Conservation (phyloP, 2,797 vertebrate species). For the Gobio occitaniae region DNA sequence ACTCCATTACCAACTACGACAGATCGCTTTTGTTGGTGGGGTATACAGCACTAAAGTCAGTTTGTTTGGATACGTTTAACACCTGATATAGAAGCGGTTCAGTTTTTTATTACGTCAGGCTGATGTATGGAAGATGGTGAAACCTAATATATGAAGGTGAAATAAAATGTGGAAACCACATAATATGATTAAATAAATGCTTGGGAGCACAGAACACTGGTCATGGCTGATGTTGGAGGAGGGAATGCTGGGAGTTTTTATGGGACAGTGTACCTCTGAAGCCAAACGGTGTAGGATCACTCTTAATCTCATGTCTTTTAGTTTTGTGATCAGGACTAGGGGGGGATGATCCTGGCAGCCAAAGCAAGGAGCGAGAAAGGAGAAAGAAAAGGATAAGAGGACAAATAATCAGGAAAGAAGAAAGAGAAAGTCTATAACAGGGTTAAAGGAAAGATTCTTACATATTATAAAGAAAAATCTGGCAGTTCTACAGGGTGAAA, state of each 20-base stretch:
- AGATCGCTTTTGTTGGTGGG: not conserved
- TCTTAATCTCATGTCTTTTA: conserved; percentile 94
- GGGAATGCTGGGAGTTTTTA: conserved; percentile 39
- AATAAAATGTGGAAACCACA: not conserved
- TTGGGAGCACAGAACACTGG: conserved; percentile 10
- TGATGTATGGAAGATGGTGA: not conserved
- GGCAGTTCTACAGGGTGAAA: conserved; percentile 2
- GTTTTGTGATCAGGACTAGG: conserved; percentile 94
- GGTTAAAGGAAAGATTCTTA: conserved; percentile 16
- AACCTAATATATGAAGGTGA: not conserved
- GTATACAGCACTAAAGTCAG: not conserved
- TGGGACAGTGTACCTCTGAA: conserved; percentile 85
- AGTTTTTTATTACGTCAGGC: not conserved
- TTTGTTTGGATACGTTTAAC: not conserved
- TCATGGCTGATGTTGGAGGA: conserved; percentile 28
- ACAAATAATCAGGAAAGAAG: conserved; percentile 28
- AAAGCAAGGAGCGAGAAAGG: conserved; percentile 52
- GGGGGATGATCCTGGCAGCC: conserved; percentile 87
- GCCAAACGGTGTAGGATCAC: conserved; percentile 96
- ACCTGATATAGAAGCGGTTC: not conserved
- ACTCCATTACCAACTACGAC: not conserved
- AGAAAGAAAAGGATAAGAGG: conserved; percentile 26
- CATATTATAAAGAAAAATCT: not conserved
- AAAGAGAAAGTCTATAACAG: conserved; percentile 24
- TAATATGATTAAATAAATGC: not conserved